Conservation (phyloP, 2,113 vertebrate species). For the Manacus vitellinus region DNA sequence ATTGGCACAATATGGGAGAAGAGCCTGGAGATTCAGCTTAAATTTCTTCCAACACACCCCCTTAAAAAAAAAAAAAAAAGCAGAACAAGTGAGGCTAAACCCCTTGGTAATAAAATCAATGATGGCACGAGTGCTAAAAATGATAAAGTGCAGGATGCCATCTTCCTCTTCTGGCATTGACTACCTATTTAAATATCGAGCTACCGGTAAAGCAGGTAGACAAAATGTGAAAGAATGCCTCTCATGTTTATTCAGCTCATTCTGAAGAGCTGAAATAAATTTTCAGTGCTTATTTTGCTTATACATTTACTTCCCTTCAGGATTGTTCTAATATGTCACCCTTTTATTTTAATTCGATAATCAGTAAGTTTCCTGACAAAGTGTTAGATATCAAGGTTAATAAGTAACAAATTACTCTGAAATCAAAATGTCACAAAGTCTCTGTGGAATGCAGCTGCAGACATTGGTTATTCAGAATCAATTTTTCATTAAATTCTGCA, state of each 20-base stretch:
- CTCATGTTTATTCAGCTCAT: background rate
- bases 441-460: conserved; percentile 37
- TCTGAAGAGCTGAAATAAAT: background rate
- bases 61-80: background rate
- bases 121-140: background rate
- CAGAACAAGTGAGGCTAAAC: background rate
- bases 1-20: background rate
- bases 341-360: conserved; percentile 35
- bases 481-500: conserved; percentile 72
- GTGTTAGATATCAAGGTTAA: conserved; percentile 61
- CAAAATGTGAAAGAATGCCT: background rate
- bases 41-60: background rate
- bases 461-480: conserved; percentile 54
- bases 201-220: background rate
- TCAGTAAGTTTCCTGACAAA: conserved; percentile 21
- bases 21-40: background rate
- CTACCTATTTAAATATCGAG: background rate
- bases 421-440: conserved; percentile 46
- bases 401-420: conserved; percentile 61
- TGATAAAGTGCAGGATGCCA: background rate
- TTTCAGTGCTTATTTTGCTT: background rate
- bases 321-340: background rate
- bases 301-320: background rate
- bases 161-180: background rate
- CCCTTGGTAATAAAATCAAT: background rate